Evolutionary conservation across 1,140 invertebrate genomes (phyloP).

Genomic region (Acyrthosiphon pisum): DNA sequence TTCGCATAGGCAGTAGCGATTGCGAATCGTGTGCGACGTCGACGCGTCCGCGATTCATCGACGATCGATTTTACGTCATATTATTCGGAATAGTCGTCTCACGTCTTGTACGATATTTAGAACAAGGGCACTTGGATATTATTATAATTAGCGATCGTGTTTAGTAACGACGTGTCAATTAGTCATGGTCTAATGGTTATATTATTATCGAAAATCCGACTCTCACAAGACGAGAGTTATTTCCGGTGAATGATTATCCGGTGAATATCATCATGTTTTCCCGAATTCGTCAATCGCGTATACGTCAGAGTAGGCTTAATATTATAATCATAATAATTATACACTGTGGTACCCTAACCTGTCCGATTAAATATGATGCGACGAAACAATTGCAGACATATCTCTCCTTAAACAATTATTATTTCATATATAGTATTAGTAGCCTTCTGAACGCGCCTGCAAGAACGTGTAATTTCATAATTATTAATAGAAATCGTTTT

Average conservation of each 20-base stretch:
- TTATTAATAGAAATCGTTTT: background rate
- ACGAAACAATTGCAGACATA: too few species aligned
- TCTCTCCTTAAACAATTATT: background rate
- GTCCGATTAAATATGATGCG: background rate
- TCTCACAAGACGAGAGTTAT: background rate
- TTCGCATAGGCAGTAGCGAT: too few species aligned
- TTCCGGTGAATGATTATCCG: constrained; percentile 7
- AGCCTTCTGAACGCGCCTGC: background rate
- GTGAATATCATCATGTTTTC: background rate
- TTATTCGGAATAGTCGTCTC: background rate
- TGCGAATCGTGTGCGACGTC: too few species aligned
- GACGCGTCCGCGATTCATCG: too few species aligned
- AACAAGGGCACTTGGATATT: background rate
- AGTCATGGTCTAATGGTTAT: background rate
- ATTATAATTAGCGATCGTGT: background rate
- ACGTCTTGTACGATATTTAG: background rate
- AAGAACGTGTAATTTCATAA: background rate
- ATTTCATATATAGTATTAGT: background rate
- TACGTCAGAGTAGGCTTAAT: background rate
- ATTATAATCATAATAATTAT: background rate
- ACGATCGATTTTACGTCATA: background rate
- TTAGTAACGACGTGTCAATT: background rate
- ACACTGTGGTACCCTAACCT: background rate
- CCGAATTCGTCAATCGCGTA: background rate
- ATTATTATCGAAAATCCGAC: background rate